Percentiles rank a stretch among this genome's conserved stretches.
Evolutionary conservation across 2,888 invertebrate species (phyloP).

Genomic region (Omphaloscelis lunosa): DNA sequence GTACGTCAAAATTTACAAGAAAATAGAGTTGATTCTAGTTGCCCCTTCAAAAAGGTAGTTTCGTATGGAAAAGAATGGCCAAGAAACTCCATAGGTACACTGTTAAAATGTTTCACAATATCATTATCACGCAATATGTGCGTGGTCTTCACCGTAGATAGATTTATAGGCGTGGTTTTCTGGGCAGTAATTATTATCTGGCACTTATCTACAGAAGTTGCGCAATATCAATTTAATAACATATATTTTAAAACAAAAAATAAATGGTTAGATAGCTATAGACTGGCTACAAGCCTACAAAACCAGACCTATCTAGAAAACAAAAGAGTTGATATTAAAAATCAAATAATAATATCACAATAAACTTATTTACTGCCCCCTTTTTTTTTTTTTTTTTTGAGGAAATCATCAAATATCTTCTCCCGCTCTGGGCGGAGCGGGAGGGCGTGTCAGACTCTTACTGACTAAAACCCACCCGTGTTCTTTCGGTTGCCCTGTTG

Average conservation of each 20-base stretch:
- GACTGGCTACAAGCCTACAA: not conserved
- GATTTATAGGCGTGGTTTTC: constrained; percentile 3
- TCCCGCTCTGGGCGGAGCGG: no score
- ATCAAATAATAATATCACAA: not conserved
- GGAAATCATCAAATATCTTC: no score
- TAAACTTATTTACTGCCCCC: not conserved
- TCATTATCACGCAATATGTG: not conserved
- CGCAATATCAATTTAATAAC: constrained; percentile 32
- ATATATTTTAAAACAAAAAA: constrained; percentile 12
- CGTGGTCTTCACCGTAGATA: not conserved
- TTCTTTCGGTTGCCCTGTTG: no score
- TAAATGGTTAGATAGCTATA: not conserved
- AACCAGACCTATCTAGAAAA: not conserved
- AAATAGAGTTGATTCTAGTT: not conserved
- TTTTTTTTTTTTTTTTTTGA: no score
- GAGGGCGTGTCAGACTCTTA: no score
- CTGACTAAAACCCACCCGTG: no score
- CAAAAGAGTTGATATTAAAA: not conserved
- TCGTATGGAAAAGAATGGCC: not conserved
- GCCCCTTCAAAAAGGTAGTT: not conserved
- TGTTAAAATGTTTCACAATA: not conserved
- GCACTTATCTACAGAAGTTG: not conserved
- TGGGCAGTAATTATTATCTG: constrained; percentile 26
- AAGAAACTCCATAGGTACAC: no score
- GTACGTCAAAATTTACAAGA: no score